Base-by-base conservation (phyloP, 1,140 invertebrate genomes). In the Holotrichia oblita region DNA sequence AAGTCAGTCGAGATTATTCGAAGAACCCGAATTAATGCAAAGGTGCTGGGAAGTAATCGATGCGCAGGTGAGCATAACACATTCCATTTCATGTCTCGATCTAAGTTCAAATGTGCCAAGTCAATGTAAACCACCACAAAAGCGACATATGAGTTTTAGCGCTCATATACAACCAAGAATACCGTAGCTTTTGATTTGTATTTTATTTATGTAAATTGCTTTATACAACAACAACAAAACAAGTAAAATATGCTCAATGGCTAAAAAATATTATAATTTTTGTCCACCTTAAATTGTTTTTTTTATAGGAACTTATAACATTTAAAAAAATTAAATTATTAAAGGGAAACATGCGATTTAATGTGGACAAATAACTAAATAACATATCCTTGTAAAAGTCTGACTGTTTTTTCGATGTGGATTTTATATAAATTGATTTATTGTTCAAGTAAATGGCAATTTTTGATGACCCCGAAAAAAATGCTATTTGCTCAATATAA, bases 21-120 rank as follows among this genome's bases (percentile, higher is more conserved):
- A 97, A 89, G 96, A 97, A 86, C 95, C 95, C 64, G 96, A 97
- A 85, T 89, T 97, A 76, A 97, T 97, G 95, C 94, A 96, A 86
- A 89, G 96, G 83, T 97, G 96, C 88, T 97, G 96, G 96, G 96
- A 97, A 90, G 97, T 98, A 59, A 97, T 97, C 86, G 96, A 97
- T 88, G 96, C 94, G 77, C 94, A 95, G 93, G 94, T 94, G 90
- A 89, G 89, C 88, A 82, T 85, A 80, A 84, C 82, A 76, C 83
- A 84, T 80, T 84, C 85, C 20, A 41, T 85, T 77, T 85, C 84
- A 44, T 85, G 82, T 55, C 80, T 85, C 44, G 84, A 86, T 59
- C 74, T 86, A 64, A 85, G 79, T 40, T 81, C 76, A 10, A 40
- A 79, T 41, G 73, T 76, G 24, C 59, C 69, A 20, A 80, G 76